Evolutionary conservation across 2,113 vertebrate species (phyloP).

Genomic region (Pelvicachromis taeniatus): DNA sequence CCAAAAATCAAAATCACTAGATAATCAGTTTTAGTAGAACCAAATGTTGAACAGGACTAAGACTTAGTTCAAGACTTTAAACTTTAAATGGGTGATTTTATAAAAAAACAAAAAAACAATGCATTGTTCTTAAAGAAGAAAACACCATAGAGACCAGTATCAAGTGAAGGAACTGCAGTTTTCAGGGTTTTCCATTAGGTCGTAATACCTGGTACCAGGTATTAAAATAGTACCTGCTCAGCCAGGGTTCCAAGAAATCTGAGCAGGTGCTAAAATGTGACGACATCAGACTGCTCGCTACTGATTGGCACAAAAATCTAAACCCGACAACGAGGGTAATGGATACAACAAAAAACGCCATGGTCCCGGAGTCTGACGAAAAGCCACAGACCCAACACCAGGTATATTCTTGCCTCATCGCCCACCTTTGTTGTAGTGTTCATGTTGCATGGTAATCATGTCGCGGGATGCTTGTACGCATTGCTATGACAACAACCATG

Average conservation of each 20-base stretch:
- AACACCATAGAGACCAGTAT: neutral
- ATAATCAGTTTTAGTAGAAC: neutral
- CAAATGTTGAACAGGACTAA: neutral
- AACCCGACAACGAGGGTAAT: neutral
- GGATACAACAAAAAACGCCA: neutral
- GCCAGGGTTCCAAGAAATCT: neutral
- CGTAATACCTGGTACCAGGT: neutral
- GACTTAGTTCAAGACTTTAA: neutral
- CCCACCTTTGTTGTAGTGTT: neutral
- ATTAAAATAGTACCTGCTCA: neutral
- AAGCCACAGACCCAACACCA: neutral
- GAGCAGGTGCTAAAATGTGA: neutral
- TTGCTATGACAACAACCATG: neutral
- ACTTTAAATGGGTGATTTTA: neutral
- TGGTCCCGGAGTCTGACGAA: neutral
- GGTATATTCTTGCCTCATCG: neutral
- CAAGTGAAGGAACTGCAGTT: neutral
- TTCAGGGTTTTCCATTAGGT: neutral
- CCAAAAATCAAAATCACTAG: neutral
- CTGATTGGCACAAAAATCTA: neutral
- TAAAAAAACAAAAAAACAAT: neutral
- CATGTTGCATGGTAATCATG: neutral
- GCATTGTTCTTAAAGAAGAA: neutral
- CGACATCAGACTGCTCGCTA: neutral
- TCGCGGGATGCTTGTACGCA: fast-evolving